Evolutionary conservation across 2,888 invertebrate genomes (phyloP), one percentile per base, ranked within the genome.

Genomic region (Aricia artaxerxes): DNA sequence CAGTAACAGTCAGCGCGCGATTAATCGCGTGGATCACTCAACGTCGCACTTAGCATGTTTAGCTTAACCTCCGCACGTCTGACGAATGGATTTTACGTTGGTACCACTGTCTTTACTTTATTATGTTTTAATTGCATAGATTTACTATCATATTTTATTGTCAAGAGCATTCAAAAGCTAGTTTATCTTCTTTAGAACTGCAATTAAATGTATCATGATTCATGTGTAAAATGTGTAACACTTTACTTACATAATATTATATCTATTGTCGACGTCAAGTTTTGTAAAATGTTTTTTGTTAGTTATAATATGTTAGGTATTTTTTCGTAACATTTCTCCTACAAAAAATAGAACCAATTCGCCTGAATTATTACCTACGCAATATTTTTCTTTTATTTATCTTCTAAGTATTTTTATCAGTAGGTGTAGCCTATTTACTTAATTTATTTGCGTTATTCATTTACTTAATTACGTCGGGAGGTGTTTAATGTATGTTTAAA

Each of bases 1-100:
- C 35, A 76, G 57, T 57, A 76, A 11, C 35, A 53, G 76, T 76
- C 76, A 53, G 53, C 35, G 76, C 31, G 53, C 57, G 57, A 57
- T 53, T 76, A 53, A 76, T 57, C 35, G 16, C 16, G 35, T 3
- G 76, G 49, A 53, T 76, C 57, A 76, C 16, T 76, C 76, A 76
- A 76, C 53, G 76, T 76, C 57, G 35, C 76, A 57, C 57, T 57
- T 57, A 76, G 24, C 35, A 76, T 76, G 76, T 57, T 76, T 76
- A 76, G 7, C 53, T 76, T 76, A 76, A 76, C 76, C 76, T 76
- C 31, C 53, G 16, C 49, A 76, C 57, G 57, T 57, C 76, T 38
- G 35, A 69, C 35, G 35, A 38, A 64, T 64, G 9, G 24, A 31
- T 64, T 31, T 11, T 31, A 69, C 69, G 13, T 35, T 69, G 38